phyloP scores from a whole-genome alignment of 2,797 vertebrate genomes.

The Brachyalestes nurse region DNA sequence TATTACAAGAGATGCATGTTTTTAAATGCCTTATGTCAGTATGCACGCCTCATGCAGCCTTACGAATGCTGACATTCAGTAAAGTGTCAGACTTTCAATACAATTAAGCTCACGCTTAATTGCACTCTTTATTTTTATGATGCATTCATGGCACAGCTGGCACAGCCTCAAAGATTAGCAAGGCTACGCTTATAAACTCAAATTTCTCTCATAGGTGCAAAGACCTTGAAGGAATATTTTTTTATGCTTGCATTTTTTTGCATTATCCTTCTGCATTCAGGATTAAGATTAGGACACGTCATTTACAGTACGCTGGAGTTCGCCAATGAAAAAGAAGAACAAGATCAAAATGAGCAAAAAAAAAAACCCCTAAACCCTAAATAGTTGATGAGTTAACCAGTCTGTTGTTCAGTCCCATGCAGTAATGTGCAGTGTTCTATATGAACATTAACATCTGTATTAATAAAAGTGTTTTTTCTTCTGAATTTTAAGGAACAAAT shows the following conservation, averaged over 20 bases:
- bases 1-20: too few species aligned
- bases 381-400: too few species aligned
- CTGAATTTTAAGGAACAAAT: too few species aligned
- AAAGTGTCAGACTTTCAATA: background rate
- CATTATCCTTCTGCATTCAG: slow-evolving; percentile 19
- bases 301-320: slow-evolving; percentile 19
- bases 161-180: background rate
- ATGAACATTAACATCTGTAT: too few species aligned
- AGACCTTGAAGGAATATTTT: background rate
- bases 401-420: too few species aligned
- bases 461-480: too few species aligned
- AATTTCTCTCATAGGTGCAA: slow-evolving; percentile 19
- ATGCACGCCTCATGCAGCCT: too few species aligned
- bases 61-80: too few species aligned
- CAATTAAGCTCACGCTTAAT: background rate
- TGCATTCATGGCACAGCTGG: slow-evolving; percentile 27
- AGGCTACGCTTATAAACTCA: background rate
- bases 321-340: background rate
- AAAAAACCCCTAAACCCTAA: too few species aligned
- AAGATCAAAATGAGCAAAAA: background rate
- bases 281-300: slow-evolving; percentile 23
- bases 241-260: background rate
- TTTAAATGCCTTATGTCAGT: too few species aligned
- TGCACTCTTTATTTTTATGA: slow-evolving; percentile 18
- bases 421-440: too few species aligned